Conservation (phyloP, 2,797 vertebrate genomes). For the Erethizon dorsatum region DNA sequence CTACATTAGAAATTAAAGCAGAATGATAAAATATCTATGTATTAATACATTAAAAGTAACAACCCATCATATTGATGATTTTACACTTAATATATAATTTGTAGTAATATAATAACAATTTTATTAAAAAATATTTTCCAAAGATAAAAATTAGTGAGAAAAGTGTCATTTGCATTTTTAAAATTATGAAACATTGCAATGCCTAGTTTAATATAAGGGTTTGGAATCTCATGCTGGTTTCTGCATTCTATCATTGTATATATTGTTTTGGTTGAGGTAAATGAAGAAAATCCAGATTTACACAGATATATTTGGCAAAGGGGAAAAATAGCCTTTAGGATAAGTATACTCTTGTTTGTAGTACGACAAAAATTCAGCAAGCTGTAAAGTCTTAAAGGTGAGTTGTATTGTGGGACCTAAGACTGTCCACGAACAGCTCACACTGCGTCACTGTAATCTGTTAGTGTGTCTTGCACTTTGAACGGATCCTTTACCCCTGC, state of each 20-base stretch:
- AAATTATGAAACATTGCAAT: background rate
- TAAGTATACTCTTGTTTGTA: background rate
- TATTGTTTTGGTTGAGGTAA: background rate
- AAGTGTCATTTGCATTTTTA: background rate
- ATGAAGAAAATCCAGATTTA: slow-evolving; percentile 5
- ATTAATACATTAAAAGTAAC: slow-evolving; percentile 19
- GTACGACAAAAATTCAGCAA: slow-evolving; percentile 32
- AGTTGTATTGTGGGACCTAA: background rate
- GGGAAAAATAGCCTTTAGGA: background rate
- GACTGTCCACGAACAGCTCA: background rate
- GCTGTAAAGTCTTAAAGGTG: background rate
- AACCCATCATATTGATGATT: background rate
- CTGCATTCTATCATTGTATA: background rate
- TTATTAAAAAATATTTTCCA: slow-evolving; percentile 42
- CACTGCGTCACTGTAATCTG: background rate
- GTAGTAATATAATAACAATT: background rate
- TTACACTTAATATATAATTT: background rate
- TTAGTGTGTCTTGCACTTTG: background rate
- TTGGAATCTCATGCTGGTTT: background rate
- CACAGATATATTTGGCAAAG: background rate
- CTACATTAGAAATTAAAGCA: slow-evolving; percentile 13
- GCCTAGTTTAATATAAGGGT: background rate
- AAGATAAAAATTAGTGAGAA: slow-evolving; percentile 7
- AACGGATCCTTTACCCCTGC: background rate
- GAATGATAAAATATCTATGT: background rate